Evolutionary conservation across 2,797 vertebrate genomes (phyloP).

Genomic region (Catharus ustulatus): DNA sequence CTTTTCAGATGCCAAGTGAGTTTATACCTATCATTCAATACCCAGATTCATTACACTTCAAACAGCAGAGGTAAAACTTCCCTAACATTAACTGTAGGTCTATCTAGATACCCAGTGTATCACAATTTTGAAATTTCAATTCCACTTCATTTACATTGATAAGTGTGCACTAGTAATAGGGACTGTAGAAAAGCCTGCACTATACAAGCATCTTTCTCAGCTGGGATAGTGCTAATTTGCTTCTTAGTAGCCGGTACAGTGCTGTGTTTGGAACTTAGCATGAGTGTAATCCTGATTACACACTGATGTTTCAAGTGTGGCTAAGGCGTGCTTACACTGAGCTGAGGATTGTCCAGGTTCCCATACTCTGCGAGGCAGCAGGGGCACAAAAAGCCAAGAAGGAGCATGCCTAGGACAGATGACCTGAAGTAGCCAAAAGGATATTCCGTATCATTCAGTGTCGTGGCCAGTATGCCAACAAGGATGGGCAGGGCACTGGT

Average conservation of each 20-base stretch:
- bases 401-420: background rate
- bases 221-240: background rate
- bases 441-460: background rate
- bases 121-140: fast-evolving
- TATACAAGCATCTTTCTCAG: background rate
- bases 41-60: background rate
- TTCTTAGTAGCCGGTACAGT: background rate
- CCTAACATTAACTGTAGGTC: background rate
- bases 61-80: background rate
- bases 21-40: background rate
- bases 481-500: background rate
- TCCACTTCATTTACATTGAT: background rate
- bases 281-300: background rate
- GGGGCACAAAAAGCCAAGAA: background rate
- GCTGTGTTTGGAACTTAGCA: background rate
- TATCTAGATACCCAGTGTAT: background rate
- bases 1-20: background rate
- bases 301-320: background rate
- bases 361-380: background rate
- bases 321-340: background rate
- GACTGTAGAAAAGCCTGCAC: background rate
- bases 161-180: background rate
- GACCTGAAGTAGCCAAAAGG: background rate
- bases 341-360: background rate
- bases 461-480: background rate